These are phyloP conservation scores for Diploptera punctata DNA, from an alignment of 2,888 invertebrate genomes.

Conservation along the genomic window DNA sequence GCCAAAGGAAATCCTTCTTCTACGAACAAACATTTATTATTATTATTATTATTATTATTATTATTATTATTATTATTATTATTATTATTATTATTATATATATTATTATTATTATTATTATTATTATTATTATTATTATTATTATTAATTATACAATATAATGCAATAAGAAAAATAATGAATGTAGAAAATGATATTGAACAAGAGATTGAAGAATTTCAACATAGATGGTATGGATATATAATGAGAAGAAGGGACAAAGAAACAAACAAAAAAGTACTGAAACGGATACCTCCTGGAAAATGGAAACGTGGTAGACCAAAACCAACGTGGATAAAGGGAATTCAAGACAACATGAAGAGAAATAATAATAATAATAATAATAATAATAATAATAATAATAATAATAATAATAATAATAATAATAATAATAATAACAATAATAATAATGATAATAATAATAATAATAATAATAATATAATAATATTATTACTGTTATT, in stretches of 20 bases:
- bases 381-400: conserved; percentile 9
- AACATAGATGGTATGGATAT: too few species aligned
- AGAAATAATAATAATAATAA: conserved; percentile 9
- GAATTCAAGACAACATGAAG: neutral
- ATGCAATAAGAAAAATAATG: too few species aligned
- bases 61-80: neutral
- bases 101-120: conserved; percentile 5
- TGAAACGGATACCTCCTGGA: too few species aligned
- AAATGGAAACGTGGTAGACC: too few species aligned
- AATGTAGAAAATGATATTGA: too few species aligned
- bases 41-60: too few species aligned
- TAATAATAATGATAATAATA: conserved; percentile 6
- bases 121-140: conserved; percentile 1
- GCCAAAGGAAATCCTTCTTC: too few species aligned
- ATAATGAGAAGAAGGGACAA: too few species aligned
- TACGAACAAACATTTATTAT: too few species aligned
- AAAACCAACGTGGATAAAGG: too few species aligned
- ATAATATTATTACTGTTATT: conserved; percentile 1
- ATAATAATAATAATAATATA: conserved; percentile 14
- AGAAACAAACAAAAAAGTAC: too few species aligned
- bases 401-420: conserved; percentile 7
- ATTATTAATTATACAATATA: neutral
- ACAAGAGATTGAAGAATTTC: too few species aligned
- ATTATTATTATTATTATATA: neutral
- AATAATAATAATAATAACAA: neutral